These are phyloP conservation scores for Lasioglossum baleicum DNA, from an alignment of 1,140 invertebrate species.

Conservation along the genomic window DNA sequence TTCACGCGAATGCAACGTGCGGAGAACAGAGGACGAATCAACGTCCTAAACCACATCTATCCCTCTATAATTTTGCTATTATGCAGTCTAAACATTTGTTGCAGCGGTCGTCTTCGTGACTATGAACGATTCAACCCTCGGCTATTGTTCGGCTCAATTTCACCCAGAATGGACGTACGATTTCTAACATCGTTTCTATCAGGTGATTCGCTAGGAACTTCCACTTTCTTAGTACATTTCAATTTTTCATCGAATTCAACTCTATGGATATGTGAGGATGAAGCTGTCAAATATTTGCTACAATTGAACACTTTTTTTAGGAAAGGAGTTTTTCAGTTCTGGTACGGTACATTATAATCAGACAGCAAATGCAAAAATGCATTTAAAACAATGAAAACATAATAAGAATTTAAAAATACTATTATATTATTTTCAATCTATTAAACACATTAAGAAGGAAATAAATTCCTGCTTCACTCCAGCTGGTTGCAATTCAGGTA, in stretches of 20 bases:
- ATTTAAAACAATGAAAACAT: too few relatives aligned
- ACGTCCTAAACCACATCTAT: constrained; percentile 19
- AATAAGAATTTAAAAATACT: too few relatives aligned
- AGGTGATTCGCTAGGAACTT: neutral
- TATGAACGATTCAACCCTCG: neutral
- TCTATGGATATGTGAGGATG: too few relatives aligned
- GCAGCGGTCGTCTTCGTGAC: neutral
- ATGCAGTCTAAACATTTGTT: neutral
- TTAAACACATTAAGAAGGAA: too few relatives aligned
- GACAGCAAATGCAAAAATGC: too few relatives aligned
- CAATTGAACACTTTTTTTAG: too few relatives aligned
- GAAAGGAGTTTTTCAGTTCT: too few relatives aligned
- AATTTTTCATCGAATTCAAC: neutral
- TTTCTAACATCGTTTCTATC: neutral
- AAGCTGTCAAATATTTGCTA: too few relatives aligned
- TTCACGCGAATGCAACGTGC: neutral
- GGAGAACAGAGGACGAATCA: neutral
- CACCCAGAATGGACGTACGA: neutral
- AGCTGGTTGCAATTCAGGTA: too few relatives aligned
- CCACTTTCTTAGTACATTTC: neutral
- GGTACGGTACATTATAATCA: too few relatives aligned
- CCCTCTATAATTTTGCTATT: constrained; percentile 19
- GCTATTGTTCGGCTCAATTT: neutral
- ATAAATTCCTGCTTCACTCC: too few relatives aligned
- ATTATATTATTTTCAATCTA: too few relatives aligned